Conservation (phyloP, 2,888 invertebrate species). For the Drosophila bunnanda region DNA sequence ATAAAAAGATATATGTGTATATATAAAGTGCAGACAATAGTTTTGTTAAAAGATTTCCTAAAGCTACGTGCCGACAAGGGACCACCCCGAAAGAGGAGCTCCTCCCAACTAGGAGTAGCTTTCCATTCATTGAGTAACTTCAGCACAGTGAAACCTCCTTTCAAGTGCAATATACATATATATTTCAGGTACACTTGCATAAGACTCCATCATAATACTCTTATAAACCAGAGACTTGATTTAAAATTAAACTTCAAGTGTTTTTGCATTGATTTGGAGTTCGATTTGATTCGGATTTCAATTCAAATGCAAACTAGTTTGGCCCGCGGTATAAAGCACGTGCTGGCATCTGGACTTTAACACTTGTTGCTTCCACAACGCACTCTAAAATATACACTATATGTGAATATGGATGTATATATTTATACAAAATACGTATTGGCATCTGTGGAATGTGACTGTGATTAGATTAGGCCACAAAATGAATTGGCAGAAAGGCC, state of each 20-base stretch:
- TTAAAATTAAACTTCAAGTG: constrained; percentile 36
- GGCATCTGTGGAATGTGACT: constrained; percentile 66
- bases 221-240: constrained; percentile 26
- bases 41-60: constrained; percentile 30
- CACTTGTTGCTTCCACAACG: constrained; percentile 56
- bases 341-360: constrained; percentile 48
- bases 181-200: constrained; percentile 31
- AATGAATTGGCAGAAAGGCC: constrained; percentile 36
- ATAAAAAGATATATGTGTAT: neutral
- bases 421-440: constrained; percentile 10
- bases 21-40: constrained; percentile 2
- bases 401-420: neutral
- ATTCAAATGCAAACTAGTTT: constrained; percentile 57
- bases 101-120: neutral
- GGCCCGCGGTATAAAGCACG: constrained; percentile 48
- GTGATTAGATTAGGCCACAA: constrained; percentile 62
- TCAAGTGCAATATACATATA: constrained; percentile 19
- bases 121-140: constrained; percentile 22
- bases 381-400: neutral
- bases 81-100: constrained; percentile 32
- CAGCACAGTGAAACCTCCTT: constrained; percentile 16
- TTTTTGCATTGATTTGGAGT: constrained; percentile 11
- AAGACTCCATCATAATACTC: neutral
- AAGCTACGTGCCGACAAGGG: constrained; percentile 25
- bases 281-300: constrained; percentile 22